Evolutionary conservation across 2,113 vertebrate species (phyloP).

Genomic region (Apistogramma diplotaenia): DNA sequence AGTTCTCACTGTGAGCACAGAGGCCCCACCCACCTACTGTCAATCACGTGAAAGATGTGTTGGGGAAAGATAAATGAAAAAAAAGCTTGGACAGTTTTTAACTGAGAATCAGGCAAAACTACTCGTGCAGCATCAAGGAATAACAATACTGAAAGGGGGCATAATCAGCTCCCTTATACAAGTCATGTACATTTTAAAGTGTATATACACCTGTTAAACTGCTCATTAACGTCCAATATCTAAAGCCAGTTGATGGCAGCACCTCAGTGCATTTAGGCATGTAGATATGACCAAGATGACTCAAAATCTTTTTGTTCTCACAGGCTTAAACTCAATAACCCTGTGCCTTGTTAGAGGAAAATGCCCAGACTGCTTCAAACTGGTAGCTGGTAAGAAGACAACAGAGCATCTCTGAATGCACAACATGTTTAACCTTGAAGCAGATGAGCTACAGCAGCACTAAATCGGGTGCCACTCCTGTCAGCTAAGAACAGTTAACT

Average conservation of each 20-base stretch:
- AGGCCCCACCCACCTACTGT: background rate
- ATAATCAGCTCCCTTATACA: background rate
- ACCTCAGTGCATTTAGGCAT: background rate
- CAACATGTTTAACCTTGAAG: too few relatives aligned
- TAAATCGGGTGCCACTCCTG: background rate
- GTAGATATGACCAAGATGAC: background rate
- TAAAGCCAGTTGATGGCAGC: background rate
- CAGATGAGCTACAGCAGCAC: too few relatives aligned
- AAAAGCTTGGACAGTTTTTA: too few relatives aligned
- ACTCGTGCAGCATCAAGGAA: background rate
- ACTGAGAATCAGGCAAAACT: background rate
- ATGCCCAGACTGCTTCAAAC: too few relatives aligned
- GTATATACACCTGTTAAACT: accelerated
- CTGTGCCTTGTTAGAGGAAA: too few relatives aligned
- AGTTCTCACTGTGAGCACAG: background rate
- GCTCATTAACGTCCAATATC: background rate
- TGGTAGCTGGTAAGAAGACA: too few relatives aligned
- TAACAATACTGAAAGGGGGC: background rate
- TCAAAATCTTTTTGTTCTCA: background rate
- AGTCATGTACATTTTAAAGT: background rate
- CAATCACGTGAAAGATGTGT: background rate
- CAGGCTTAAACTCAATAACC: background rate
- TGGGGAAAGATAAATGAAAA: too few relatives aligned
- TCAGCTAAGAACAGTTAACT: background rate
- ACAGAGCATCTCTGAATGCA: too few relatives aligned